phyloP scores from a whole-genome alignment of 2,797 vertebrate species.

The Pseudopleuronectes americanus region DNA sequence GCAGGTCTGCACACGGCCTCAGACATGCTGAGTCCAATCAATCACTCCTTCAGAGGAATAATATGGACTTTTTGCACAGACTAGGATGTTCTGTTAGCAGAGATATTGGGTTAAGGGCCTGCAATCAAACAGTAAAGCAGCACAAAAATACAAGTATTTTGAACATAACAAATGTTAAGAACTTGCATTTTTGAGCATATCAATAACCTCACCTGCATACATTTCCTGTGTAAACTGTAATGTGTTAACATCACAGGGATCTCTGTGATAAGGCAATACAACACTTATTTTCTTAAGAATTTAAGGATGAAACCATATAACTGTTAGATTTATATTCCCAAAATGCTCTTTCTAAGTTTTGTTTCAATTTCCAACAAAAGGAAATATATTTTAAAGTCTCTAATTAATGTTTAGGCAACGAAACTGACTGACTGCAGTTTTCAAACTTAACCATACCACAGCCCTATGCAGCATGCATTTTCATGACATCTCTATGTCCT shows the following conservation, averaged over 20 bases:
- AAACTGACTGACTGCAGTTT: background rate
- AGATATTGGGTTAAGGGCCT: background rate
- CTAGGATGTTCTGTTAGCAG: background rate
- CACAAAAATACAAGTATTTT: background rate
- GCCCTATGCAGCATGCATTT: conserved; percentile 38
- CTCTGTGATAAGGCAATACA: background rate
- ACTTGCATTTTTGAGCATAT: background rate
- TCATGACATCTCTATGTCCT: conserved; percentile 61
- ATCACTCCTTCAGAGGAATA: conserved; percentile 23
- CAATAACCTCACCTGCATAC: background rate
- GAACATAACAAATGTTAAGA: conserved; percentile 1
- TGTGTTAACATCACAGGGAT: background rate
- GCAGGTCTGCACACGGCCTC: conserved; percentile 20
- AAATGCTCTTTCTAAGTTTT: background rate
- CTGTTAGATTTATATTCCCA: background rate
- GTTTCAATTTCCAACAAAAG: background rate
- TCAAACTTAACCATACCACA: conserved; percentile 1
- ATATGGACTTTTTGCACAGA: conserved; percentile 14
- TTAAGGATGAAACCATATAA: background rate
- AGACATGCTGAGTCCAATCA: conserved; percentile 32
- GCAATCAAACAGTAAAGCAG: background rate
- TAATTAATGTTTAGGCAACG: background rate
- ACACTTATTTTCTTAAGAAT: background rate
- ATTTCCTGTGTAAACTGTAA: background rate
- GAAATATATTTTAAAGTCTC: background rate